phyloP scores from a whole-genome alignment of 2,888 invertebrate genomes.

The Andricus quercusramuli region DNA sequence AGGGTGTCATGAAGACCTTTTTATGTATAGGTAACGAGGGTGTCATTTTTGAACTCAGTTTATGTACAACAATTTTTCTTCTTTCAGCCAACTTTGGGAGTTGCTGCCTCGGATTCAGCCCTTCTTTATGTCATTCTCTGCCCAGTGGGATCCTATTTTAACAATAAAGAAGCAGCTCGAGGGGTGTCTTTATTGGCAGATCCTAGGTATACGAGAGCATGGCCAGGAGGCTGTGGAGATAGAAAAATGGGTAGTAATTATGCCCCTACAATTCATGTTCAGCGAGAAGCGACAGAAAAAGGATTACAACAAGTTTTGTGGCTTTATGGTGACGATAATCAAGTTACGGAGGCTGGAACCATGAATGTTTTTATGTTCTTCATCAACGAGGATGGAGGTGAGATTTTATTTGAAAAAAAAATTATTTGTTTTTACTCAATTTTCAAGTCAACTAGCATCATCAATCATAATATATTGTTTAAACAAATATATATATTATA shows the following conservation, averaged over 20 bases:
- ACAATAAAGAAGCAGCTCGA: slow-evolving; percentile 81
- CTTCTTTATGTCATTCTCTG: slow-evolving; percentile 94
- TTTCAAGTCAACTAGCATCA: too few relatives aligned
- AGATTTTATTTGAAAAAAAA: slow-evolving; percentile 58
- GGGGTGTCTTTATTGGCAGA: slow-evolving; percentile 95
- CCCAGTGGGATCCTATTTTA: slow-evolving; percentile 96
- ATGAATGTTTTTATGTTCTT: slow-evolving; percentile 98
- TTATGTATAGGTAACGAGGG: too few relatives aligned
- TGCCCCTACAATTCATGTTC: slow-evolving; percentile 91
- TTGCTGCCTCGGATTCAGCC: slow-evolving; percentile 92
- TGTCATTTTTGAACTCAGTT: not conserved
- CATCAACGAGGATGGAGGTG: slow-evolving; percentile 94
- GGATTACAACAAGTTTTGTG: slow-evolving; percentile 97
- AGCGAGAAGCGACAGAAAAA: slow-evolving; percentile 86
- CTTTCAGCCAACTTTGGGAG: slow-evolving; percentile 93
- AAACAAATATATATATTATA: too few relatives aligned
- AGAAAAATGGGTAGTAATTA: slow-evolving; percentile 98
- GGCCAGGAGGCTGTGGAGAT: slow-evolving; percentile 96
- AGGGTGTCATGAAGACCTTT: too few relatives aligned
- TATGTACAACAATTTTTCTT: slow-evolving; percentile 39
- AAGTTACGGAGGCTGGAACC: slow-evolving; percentile 97
- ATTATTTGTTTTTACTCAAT: not conserved
- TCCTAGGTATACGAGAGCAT: slow-evolving; percentile 91
- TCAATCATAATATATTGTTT: too few relatives aligned
- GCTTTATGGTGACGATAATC: slow-evolving; percentile 95